A percentile compares a stretch with the other conserved stretches of the same genome.
phyloP scores from a whole-genome alignment of 1,140 invertebrate species.

The Microplitis demolitor region DNA sequence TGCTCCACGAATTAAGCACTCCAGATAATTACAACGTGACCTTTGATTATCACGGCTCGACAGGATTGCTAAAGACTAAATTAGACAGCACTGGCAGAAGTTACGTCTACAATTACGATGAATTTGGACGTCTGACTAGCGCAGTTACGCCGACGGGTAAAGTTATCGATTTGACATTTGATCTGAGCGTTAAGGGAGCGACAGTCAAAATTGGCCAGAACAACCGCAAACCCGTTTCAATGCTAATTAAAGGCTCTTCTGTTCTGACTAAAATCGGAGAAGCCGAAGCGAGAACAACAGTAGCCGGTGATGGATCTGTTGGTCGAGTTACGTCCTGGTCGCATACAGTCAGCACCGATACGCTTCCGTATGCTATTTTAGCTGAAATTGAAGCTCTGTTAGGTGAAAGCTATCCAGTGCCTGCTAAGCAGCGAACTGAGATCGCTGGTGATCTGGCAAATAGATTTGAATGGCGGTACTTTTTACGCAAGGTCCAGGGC shows the following conservation, averaged over 20 bases:
- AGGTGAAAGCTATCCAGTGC: conserved; percentile 88
- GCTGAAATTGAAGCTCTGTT: conserved; percentile 82
- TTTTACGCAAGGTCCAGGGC: conserved; percentile 72
- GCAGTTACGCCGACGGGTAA: conserved; percentile 92
- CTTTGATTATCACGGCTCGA: conserved; percentile 90
- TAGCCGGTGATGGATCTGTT: conserved; percentile 82
- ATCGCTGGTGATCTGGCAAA: conserved; percentile 89
- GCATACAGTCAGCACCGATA: conserved; percentile 83
- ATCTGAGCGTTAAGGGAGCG: conserved; percentile 86
- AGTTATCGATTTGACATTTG: conserved; percentile 83
- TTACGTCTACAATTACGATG: conserved; percentile 94
- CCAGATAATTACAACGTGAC: conserved; percentile 91
- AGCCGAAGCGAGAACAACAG: conserved; percentile 78
- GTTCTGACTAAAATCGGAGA: conserved; percentile 82
- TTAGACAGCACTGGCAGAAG: conserved; percentile 88
- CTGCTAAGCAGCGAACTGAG: conserved; percentile 86
- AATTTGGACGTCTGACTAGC: conserved; percentile 87
- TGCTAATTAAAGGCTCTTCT: conserved; percentile 85
- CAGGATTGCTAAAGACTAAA: conserved; percentile 85
- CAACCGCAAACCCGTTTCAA: conserved; percentile 78
- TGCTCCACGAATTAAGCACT: conserved; percentile 85
- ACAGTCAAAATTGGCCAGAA: conserved; percentile 84
- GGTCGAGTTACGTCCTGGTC: conserved; percentile 80
- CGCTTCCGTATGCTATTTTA: conserved; percentile 81
- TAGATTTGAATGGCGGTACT: conserved; percentile 94